phyloP scores from a whole-genome alignment of 2,797 vertebrate species.

The Enteromius anoplus region DNA sequence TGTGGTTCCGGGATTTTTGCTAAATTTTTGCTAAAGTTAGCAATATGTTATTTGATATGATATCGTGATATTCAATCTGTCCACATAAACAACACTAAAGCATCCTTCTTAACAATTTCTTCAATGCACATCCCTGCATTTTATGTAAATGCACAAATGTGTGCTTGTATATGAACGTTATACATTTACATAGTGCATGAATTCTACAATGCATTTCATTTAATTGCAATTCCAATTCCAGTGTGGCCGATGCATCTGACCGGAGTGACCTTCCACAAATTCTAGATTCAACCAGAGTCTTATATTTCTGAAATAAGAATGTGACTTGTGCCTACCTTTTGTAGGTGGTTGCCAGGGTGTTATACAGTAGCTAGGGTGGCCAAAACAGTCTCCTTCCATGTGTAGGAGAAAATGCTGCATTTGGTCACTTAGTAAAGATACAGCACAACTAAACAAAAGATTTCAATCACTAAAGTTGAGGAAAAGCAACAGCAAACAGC shows the following conservation, averaged over 20 bases:
- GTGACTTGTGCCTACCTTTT: neutral
- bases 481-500: neutral
- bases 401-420: neutral
- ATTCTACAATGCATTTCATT: conserved; percentile 8
- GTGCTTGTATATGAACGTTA: neutral
- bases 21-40: no score
- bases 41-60: no score
- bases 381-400: neutral
- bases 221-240: conserved; percentile 18
- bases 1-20: no score
- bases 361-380: neutral
- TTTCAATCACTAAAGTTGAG: neutral
- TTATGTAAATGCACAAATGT: no score
- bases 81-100: neutral
- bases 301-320: neutral
- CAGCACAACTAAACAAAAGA: neutral
- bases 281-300: conserved; percentile 10
- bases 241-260: conserved; percentile 33
- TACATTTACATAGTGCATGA: neutral
- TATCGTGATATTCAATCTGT: no score
- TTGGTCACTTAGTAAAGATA: neutral
- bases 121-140: neutral
- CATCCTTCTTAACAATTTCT: neutral
- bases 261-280: conserved; percentile 20
- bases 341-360: neutral